A percentile compares a stretch with the other conserved stretches of the same genome.
Conservation (phyloP, 2,113 vertebrate species). For the Oryzias celebensis region DNA sequence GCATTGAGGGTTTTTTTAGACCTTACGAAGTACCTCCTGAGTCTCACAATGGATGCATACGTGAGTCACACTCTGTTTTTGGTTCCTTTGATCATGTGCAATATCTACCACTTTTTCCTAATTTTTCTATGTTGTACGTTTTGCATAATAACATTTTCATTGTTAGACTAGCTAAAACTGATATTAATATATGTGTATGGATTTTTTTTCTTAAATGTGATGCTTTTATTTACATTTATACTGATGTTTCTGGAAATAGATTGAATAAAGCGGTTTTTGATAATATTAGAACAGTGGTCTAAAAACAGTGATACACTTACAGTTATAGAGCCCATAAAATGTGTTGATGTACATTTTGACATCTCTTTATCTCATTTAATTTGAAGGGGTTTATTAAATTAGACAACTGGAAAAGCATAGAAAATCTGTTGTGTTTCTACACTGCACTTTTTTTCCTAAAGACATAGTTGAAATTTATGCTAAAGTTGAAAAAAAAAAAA, state of each 20-base stretch:
- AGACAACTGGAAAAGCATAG: too few species aligned
- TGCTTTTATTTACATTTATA: neutral
- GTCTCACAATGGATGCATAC: constrained; percentile 81
- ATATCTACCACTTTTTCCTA: neutral
- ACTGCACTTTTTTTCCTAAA: too few species aligned
- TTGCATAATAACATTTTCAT: neutral
- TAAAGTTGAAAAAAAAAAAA: too few species aligned
- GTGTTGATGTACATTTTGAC: too few species aligned
- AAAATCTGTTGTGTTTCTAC: too few species aligned
- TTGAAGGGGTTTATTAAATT: too few species aligned
- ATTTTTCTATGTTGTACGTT: neutral
- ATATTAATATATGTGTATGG: too few species aligned
- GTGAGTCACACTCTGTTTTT: constrained; percentile 73
- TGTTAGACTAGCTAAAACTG: neutral
- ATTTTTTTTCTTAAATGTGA: neutral
- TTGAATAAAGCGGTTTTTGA: neutral
- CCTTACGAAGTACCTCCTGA: constrained; percentile 72
- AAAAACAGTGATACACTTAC: too few species aligned
- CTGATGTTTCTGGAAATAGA: neutral
- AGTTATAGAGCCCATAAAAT: too few species aligned
- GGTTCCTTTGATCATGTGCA: neutral
- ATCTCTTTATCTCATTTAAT: too few species aligned
- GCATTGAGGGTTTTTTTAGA: constrained; percentile 85
- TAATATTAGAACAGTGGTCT: neutral
- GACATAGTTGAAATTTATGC: too few species aligned